Percentiles rank a stretch among this genome's conserved stretches.
phyloP scores from a whole-genome alignment of 2,113 vertebrate genomes.

The Cynoglossus semilaevis region DNA sequence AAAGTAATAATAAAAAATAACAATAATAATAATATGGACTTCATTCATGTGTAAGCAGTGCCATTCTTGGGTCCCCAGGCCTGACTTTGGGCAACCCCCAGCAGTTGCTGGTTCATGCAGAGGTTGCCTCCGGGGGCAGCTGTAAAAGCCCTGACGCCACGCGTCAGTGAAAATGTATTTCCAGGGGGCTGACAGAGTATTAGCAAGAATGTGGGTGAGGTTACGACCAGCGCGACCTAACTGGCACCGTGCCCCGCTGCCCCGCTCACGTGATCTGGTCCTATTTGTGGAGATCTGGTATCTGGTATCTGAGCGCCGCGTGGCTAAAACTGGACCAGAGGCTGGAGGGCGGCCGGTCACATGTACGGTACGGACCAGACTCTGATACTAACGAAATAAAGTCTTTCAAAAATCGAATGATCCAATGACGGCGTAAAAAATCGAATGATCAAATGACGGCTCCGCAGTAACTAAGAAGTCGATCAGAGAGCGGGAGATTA shows the following conservation, averaged over 20 bases:
- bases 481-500: too few species aligned
- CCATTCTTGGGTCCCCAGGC: too few species aligned
- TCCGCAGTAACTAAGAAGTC: too few species aligned
- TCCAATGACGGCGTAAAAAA: too few species aligned
- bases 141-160: slow-evolving; percentile 31
- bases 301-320: slow-evolving; percentile 31
- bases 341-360: slow-evolving; percentile 30
- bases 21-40: too few species aligned
- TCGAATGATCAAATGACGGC: too few species aligned
- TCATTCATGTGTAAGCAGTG: too few species aligned
- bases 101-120: slow-evolving; percentile 10
- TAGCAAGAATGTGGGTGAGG: slow-evolving; percentile 65
- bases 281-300: slow-evolving; percentile 58
- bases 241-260: slow-evolving; percentile 52
- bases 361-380: slow-evolving; percentile 4
- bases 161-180: slow-evolving; percentile 59
- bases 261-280: slow-evolving; percentile 50
- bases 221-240: slow-evolving; percentile 46
- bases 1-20: too few species aligned
- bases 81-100: too few species aligned
- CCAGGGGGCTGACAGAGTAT: slow-evolving; percentile 53
- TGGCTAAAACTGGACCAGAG: slow-evolving; percentile 26
- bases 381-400: too few species aligned
- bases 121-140: slow-evolving; percentile 39
- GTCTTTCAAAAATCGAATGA: too few species aligned